phyloP scores from a whole-genome alignment of 1,140 invertebrate genomes.

The Acromyrmex echinatior region DNA sequence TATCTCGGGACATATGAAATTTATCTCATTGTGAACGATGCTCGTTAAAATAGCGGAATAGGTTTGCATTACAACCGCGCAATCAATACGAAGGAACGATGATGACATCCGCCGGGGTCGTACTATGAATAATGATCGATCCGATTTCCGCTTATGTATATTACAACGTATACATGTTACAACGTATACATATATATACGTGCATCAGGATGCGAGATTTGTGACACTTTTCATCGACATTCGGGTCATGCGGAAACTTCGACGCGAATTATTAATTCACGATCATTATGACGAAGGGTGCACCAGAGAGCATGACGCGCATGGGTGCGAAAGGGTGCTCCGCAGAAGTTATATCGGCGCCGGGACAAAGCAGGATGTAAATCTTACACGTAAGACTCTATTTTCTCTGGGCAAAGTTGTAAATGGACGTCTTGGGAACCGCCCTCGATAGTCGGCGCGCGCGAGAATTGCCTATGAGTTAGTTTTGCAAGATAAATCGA shows the following conservation, averaged over 20 bases:
- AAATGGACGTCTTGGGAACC: conserved; percentile 74
- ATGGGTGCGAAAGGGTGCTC: conserved; percentile 40
- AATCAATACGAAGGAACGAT: conserved; percentile 41
- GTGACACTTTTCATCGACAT: conserved; percentile 46
- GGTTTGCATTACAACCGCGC: conserved; percentile 3
- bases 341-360: conserved; percentile 62
- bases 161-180: neutral
- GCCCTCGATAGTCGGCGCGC: conserved; percentile 61
- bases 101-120: neutral
- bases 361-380: conserved; percentile 74
- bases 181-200: neutral
- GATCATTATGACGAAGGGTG: conserved; percentile 69
- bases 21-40: conserved; percentile 6
- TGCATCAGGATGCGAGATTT: neutral
- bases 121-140: conserved; percentile 65
- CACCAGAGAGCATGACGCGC: conserved; percentile 51
- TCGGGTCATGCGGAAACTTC: conserved; percentile 58
- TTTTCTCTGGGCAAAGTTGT: conserved; percentile 70
- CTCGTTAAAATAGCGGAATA: neutral
- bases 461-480: conserved; percentile 67
- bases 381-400: conserved; percentile 76
- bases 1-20: conserved; percentile 6
- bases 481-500: conserved; percentile 70
- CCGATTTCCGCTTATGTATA: conserved; percentile 44
- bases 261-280: conserved; percentile 71